Evolutionary conservation across 1,140 invertebrate species (phyloP).

Genomic region (Leptonema lineaticorne): DNA sequence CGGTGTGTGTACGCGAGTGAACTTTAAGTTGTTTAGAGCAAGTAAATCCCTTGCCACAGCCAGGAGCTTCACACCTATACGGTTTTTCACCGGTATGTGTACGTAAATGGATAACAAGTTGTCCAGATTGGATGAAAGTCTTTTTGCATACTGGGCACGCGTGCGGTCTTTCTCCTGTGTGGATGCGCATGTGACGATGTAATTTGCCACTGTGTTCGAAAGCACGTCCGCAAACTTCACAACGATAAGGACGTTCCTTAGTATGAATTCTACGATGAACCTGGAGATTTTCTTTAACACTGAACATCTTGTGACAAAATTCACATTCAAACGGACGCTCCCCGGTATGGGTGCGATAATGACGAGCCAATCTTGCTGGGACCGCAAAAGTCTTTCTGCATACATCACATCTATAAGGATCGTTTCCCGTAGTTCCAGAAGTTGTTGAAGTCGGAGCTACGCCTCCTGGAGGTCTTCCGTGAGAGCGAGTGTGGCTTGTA

Average conservation of each 20-base stretch:
- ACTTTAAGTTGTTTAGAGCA: conserved; percentile 90
- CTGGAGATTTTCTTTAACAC: conserved; percentile 88
- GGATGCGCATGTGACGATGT: conserved; percentile 89
- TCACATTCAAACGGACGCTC: conserved; percentile 86
- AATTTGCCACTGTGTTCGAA: conserved; percentile 92
- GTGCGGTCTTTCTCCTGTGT: conserved; percentile 89
- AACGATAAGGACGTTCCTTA: conserved; percentile 83
- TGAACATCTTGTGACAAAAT: conserved; percentile 89
- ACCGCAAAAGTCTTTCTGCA: conserved; percentile 91
- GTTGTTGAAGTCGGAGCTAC: conserved; percentile 22
- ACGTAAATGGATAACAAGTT: conserved; percentile 80
- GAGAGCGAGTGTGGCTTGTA: conserved; percentile 61
- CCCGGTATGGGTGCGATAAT: conserved; percentile 89
- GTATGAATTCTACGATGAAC: conserved; percentile 91
- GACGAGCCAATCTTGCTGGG: conserved; percentile 84
- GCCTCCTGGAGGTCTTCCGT: conserved; percentile 45
- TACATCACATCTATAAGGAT: conserved; percentile 85
- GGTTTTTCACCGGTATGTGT: conserved; percentile 91
- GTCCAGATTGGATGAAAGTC: conserved; percentile 87
- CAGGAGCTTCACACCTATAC: conserved; percentile 79
- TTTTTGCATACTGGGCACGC: conserved; percentile 91
- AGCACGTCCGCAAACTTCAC: conserved; percentile 85
- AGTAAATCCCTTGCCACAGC: conserved; percentile 84
- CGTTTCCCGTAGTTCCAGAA: conserved; percentile 49
- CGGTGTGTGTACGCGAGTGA: conserved; percentile 79